phyloP scores from a whole-genome alignment of 2,113 vertebrate species.

The Pollimyrus isidori region DNA sequence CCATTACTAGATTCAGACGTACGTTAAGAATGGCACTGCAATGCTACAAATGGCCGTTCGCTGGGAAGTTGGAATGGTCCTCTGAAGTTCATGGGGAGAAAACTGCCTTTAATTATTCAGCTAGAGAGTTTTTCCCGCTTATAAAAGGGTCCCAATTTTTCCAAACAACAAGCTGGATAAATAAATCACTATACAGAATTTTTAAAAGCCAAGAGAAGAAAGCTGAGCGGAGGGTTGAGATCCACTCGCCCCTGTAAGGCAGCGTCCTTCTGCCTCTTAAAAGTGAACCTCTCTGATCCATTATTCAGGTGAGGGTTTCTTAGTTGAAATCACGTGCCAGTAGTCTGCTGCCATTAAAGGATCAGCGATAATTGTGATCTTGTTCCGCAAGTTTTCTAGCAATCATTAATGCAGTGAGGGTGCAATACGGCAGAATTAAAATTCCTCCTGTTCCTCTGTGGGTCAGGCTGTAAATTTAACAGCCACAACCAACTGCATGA shows the following conservation, averaged over 20 bases:
- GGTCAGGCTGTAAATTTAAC: background rate
- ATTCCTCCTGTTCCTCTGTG: background rate
- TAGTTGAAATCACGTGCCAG: background rate
- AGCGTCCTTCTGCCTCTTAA: background rate
- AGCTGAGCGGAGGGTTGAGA: background rate
- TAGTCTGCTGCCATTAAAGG: background rate
- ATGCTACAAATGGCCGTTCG: background rate
- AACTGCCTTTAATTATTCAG: slow-evolving; percentile 11
- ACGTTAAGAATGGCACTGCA: background rate
- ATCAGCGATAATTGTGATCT: background rate
- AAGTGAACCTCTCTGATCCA: slow-evolving; percentile 10
- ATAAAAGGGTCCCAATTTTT: background rate
- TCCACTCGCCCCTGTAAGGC: background rate
- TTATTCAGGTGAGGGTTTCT: slow-evolving; percentile 15
- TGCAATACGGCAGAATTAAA: background rate
- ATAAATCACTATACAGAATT: slow-evolving; percentile 19
- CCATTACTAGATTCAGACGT: background rate
- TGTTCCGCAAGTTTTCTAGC: background rate
- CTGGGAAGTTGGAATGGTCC: background rate
- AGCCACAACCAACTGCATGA: background rate
- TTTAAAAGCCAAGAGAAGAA: background rate
- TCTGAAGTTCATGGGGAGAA: background rate
- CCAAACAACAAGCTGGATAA: slow-evolving; percentile 7
- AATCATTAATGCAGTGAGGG: background rate
- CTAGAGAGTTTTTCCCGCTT: background rate